Conservation (phyloP, 2,113 vertebrate genomes). For the Corythoichthys haematopterus region DNA sequence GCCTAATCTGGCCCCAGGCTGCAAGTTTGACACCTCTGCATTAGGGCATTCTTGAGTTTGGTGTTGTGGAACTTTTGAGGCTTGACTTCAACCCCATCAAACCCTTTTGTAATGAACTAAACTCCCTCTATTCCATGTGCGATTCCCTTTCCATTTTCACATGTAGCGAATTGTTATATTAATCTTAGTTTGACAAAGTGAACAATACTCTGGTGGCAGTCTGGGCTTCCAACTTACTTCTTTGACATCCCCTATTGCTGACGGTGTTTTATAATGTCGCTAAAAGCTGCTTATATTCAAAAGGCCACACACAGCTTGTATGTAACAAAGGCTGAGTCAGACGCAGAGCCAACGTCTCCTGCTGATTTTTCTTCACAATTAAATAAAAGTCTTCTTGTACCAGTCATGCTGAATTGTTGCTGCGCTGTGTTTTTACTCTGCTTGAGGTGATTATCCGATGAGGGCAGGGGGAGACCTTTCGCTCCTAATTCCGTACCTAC, state of each 20-base stretch:
- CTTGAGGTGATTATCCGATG: constrained; percentile 33
- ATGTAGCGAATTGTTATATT: neutral
- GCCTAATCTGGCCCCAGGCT: too few relatives aligned
- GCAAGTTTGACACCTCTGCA: neutral
- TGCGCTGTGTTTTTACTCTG: constrained; percentile 4
- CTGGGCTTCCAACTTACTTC: constrained; percentile 36
- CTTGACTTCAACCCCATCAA: neutral
- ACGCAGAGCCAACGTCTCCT: constrained; percentile 32
- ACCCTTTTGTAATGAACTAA: neutral
- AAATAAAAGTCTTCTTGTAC: constrained; percentile 33
- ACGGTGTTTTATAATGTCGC: constrained; percentile 41
- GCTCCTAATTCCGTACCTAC: constrained; percentile 2
- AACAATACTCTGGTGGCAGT: constrained; percentile 7
- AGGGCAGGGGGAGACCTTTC: constrained; percentile 8
- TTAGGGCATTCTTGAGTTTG: neutral
- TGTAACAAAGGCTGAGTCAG: constrained; percentile 43
- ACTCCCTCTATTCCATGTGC: neutral
- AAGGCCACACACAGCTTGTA: constrained; percentile 39
- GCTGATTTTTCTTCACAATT: constrained; percentile 45
- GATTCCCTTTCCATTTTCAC: neutral
- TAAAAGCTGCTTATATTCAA: constrained; percentile 42
- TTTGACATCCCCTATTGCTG: constrained; percentile 29
- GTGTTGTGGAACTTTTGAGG: neutral
- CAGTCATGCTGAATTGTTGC: constrained; percentile 10
- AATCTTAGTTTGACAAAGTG: neutral